phyloP scores from a whole-genome alignment of 1,140 invertebrate genomes.

The Planococcus citri region DNA sequence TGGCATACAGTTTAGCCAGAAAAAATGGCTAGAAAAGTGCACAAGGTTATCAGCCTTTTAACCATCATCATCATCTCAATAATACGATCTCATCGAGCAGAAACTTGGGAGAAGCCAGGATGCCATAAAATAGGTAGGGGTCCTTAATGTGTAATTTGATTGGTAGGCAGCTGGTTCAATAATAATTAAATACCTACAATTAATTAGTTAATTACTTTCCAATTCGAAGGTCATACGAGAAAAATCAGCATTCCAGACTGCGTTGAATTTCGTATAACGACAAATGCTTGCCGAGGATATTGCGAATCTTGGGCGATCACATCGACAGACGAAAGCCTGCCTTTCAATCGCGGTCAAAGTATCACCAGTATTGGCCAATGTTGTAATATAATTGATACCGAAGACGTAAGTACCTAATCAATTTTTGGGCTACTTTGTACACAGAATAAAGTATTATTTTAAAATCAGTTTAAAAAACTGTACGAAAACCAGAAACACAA shows the following conservation, averaged over 20 bases:
- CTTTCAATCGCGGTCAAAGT: slow-evolving; percentile 46
- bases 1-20: background rate
- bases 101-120: slow-evolving; percentile 43
- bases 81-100: slow-evolving; percentile 8
- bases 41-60: background rate
- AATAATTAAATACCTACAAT: too few relatives aligned
- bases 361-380: slow-evolving; percentile 77
- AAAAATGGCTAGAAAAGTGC: background rate
- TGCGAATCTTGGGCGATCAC: slow-evolving; percentile 69
- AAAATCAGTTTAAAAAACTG: too few relatives aligned
- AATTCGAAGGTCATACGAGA: slow-evolving; percentile 53
- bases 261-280: slow-evolving; percentile 67
- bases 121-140: slow-evolving; percentile 48
- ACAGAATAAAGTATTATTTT: too few relatives aligned
- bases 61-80: background rate
- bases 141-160: background rate
- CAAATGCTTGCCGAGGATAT: slow-evolving; percentile 73
- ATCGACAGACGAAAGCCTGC: slow-evolving; percentile 43
- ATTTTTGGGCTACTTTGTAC: slow-evolving; percentile 16
- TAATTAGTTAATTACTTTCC: too few relatives aligned
- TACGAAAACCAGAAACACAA: too few relatives aligned
- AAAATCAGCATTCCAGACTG: slow-evolving; percentile 68
- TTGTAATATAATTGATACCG: slow-evolving; percentile 77
- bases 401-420: slow-evolving; percentile 47
- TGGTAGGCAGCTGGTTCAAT: too few relatives aligned